Conservation (phyloP, 1,140 invertebrate genomes). For the Heliothis subflexa region DNA sequence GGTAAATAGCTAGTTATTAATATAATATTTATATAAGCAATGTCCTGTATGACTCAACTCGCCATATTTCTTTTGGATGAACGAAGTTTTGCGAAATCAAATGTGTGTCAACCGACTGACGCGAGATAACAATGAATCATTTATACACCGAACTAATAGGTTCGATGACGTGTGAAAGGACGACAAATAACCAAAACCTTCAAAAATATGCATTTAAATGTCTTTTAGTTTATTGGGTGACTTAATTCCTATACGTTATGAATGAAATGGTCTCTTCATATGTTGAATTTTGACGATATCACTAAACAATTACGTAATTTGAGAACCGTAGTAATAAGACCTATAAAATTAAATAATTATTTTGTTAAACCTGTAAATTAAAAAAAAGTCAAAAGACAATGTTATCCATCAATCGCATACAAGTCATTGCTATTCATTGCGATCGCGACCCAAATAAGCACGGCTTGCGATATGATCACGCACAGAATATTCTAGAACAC, state of each 20-base stretch:
- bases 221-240: too few species aligned
- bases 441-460: background rate
- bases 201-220: background rate
- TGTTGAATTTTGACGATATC: too few species aligned
- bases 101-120: slow-evolving; percentile 40
- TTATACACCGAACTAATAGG: slow-evolving; percentile 22
- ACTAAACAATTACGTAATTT: too few species aligned
- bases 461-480: slow-evolving; percentile 5
- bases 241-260: too few species aligned
- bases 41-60: background rate
- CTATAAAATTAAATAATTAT: background rate
- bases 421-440: background rate
- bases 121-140: slow-evolving; percentile 43
- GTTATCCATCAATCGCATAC: slow-evolving; percentile 5
- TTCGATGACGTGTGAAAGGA: background rate
- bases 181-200: background rate
- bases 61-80: background rate
- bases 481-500: slow-evolving; percentile 9
- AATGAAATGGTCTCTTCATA: too few species aligned
- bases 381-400: background rate
- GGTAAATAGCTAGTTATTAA: too few species aligned
- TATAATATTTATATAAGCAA: too few species aligned
- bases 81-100: background rate
- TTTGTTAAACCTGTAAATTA: background rate
- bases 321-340: background rate